phyloP scores from a whole-genome alignment of 2,797 vertebrate species.

The Uromys caudimaculatus region DNA sequence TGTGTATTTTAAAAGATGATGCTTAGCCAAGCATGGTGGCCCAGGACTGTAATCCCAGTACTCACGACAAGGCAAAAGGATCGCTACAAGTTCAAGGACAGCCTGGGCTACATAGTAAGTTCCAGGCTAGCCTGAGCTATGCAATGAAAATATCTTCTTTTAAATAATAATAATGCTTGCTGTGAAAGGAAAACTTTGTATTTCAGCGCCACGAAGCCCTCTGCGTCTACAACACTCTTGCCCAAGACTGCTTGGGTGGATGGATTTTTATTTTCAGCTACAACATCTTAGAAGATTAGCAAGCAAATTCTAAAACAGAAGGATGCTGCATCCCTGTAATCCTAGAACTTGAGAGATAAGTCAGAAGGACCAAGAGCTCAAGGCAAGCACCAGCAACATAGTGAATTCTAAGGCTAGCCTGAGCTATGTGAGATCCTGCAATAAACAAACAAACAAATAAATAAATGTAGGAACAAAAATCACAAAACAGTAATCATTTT shows the following conservation, averaged over 20 bases:
- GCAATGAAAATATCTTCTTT: neutral
- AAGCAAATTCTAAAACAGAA: conserved; percentile 43
- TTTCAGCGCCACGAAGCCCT: neutral
- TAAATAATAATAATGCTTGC: neutral
- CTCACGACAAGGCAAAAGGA: neutral
- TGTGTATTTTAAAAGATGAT: neutral
- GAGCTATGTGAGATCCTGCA: neutral
- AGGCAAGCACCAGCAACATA: neutral
- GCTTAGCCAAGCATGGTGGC: neutral
- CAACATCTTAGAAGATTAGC: conserved; percentile 39
- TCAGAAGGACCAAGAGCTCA: neutral
- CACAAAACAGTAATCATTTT: neutral
- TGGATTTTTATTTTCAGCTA: neutral
- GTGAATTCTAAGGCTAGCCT: neutral
- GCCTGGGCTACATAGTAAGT: neutral
- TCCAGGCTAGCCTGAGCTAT: neutral
- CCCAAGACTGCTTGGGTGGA: neutral
- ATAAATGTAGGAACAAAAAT: neutral
- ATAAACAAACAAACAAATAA: neutral
- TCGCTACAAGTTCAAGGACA: neutral
- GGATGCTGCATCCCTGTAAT: neutral
- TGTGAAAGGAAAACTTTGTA: neutral
- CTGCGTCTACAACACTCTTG: neutral
- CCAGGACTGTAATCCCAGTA: neutral
- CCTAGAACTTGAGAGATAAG: no score